A percentile compares a stretch with the other conserved stretches of the same genome.
phyloP scores from a whole-genome alignment of 1,140 invertebrate genomes.

The Asbolus verrucosus region DNA sequence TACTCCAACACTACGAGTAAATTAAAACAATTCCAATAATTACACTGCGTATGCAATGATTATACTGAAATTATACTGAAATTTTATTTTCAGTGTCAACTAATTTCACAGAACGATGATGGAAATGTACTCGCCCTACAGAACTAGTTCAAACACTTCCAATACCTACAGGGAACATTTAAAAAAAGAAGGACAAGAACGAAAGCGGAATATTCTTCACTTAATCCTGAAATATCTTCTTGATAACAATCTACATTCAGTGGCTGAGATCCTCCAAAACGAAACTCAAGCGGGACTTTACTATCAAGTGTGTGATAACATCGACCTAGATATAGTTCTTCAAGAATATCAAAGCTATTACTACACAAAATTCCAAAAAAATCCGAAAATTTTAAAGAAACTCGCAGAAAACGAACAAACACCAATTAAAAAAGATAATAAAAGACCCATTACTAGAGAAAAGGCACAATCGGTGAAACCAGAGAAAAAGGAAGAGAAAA shows the following conservation, averaged over 20 bases:
- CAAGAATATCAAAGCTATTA: slow-evolving; percentile 92
- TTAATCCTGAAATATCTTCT: slow-evolving; percentile 81
- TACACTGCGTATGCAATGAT: no score
- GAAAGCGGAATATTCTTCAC: slow-evolving; percentile 81
- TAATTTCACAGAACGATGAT: slow-evolving; percentile 21
- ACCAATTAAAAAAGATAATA: neutral
- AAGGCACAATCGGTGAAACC: neutral
- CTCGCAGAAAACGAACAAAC: slow-evolving; percentile 34
- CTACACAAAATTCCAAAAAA: slow-evolving; percentile 85
- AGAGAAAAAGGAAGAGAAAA: slow-evolving; percentile 41
- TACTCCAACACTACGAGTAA: no score
- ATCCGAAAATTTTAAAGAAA: slow-evolving; percentile 82
- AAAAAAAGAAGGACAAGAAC: slow-evolving; percentile 71
- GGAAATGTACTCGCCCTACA: slow-evolving; percentile 1
- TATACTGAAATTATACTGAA: no score
- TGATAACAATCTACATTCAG: slow-evolving; percentile 77
- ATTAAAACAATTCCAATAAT: no score
- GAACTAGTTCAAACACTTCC: slow-evolving; percentile 42
- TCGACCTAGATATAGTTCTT: slow-evolving; percentile 88
- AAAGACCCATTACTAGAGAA: neutral
- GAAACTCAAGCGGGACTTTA: slow-evolving; percentile 78
- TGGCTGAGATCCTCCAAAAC: slow-evolving; percentile 70
- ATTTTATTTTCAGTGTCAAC: slow-evolving; percentile 37
- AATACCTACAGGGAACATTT: slow-evolving; percentile 66
- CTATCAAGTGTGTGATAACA: slow-evolving; percentile 89